Evolutionary conservation across 2,113 vertebrate genomes (phyloP).

Genomic region (Semnornis frantzii): DNA sequence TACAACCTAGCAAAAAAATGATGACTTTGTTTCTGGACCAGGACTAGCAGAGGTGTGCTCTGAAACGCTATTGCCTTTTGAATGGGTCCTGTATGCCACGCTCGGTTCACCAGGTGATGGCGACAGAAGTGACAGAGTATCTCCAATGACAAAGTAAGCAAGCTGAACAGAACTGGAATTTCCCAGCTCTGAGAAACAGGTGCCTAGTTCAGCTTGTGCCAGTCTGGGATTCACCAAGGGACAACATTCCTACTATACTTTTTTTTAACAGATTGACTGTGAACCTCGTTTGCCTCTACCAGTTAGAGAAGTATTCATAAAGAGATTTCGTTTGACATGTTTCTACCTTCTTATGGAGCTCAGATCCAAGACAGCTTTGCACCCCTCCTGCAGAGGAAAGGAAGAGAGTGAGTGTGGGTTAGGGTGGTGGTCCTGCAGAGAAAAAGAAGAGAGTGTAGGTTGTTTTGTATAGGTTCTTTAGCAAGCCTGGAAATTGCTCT

Average conservation of each 20-base stretch:
- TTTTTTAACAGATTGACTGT: neutral
- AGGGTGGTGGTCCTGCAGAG: too few relatives aligned
- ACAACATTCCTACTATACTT: neutral
- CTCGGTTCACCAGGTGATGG: neutral
- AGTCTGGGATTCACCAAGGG: neutral
- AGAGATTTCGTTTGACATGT: neutral
- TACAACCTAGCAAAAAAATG: neutral
- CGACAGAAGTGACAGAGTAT: neutral
- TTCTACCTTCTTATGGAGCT: neutral
- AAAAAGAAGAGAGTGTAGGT: neutral
- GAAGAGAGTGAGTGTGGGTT: neutral
- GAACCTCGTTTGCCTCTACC: neutral
- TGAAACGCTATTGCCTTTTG: neutral
- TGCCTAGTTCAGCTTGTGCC: neutral
- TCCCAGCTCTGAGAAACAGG: conserved; percentile 22
- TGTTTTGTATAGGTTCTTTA: neutral
- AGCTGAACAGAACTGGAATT: neutral
- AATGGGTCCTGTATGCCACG: neutral
- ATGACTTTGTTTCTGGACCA: neutral
- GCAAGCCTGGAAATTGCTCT: neutral
- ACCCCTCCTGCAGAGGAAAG: neutral
- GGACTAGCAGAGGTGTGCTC: neutral
- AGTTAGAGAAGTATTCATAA: conserved; percentile 14
- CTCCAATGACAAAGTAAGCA: neutral
- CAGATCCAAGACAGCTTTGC: neutral